Percentiles rank a stretch among this genome's conserved stretches.
These are phyloP conservation scores for Rhinogobius similis DNA, from an alignment of 2,113 vertebrate genomes.

Conservation along the genomic window DNA sequence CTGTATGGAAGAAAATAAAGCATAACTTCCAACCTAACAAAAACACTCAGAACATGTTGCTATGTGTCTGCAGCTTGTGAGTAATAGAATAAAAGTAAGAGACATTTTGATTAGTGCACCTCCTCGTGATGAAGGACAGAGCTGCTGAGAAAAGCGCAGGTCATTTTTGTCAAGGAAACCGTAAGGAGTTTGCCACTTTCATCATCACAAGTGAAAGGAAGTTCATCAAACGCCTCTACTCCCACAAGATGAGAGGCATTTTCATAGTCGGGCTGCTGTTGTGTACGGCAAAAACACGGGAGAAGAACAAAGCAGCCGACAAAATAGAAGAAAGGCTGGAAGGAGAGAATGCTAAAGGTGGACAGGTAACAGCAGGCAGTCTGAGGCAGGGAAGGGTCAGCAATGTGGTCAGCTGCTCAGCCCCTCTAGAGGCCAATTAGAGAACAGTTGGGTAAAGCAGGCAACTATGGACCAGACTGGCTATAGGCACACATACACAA, in stretches of 20 bases:
- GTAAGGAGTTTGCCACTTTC: background rate
- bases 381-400: conserved; percentile 32
- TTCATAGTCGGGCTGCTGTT: conserved; percentile 2
- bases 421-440: conserved; percentile 68
- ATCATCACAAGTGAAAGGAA: background rate
- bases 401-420: conserved; percentile 49
- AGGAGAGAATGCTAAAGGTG: conserved; percentile 11
- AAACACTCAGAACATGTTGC: background rate
- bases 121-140: background rate
- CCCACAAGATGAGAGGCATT: background rate
- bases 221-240: background rate
- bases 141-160: background rate
- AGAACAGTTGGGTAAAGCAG: conserved; percentile 30
- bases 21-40: background rate
- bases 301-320: conserved; percentile 12
- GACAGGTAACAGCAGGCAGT: conserved; percentile 25
- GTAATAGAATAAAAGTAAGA: background rate
- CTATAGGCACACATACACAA: conserved; percentile 15
- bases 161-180: background rate
- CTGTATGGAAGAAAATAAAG: background rate
- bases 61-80: background rate
- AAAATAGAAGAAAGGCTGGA: background rate
- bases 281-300: background rate
- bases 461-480: conserved; percentile 34
- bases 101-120: background rate